Conservation (phyloP, 1,140 invertebrate genomes). For the Stegodyphus mimosarum region DNA sequence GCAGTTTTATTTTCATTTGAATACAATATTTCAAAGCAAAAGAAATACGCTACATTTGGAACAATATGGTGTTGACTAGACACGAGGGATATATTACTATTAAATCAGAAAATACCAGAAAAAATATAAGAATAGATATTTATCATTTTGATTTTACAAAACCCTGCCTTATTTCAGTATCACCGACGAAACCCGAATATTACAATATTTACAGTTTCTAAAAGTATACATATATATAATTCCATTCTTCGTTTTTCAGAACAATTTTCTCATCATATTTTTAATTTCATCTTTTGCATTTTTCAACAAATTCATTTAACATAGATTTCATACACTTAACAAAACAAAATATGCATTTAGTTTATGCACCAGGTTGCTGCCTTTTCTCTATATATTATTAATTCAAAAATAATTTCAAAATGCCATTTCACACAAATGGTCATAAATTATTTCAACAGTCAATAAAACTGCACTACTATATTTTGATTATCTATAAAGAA, state of each 20-base stretch:
- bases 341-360: too few species aligned
- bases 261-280: too few species aligned
- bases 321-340: too few species aligned
- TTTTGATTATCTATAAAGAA: slow-evolving; percentile 37
- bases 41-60: slow-evolving; percentile 40
- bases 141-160: slow-evolving; percentile 31
- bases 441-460: too few species aligned
- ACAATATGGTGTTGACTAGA: slow-evolving; percentile 49
- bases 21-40: slow-evolving; percentile 17
- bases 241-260: too few species aligned
- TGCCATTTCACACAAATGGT: too few species aligned
- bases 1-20: slow-evolving; percentile 40
- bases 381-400: too few species aligned
- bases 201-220: slow-evolving; percentile 38
- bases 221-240: background rate
- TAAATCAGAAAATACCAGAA: slow-evolving; percentile 22
- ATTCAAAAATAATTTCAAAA: too few species aligned
- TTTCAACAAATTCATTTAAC: too few species aligned
- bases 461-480: background rate
- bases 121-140: slow-evolving; percentile 1
- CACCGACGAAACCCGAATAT: slow-evolving; percentile 4
- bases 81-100: slow-evolving; percentile 51
- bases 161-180: slow-evolving; percentile 1
- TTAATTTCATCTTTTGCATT: too few species aligned
- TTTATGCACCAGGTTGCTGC: too few species aligned